phyloP scores from a whole-genome alignment of 2,888 invertebrate species.

The Acanthosepion esculentum region DNA sequence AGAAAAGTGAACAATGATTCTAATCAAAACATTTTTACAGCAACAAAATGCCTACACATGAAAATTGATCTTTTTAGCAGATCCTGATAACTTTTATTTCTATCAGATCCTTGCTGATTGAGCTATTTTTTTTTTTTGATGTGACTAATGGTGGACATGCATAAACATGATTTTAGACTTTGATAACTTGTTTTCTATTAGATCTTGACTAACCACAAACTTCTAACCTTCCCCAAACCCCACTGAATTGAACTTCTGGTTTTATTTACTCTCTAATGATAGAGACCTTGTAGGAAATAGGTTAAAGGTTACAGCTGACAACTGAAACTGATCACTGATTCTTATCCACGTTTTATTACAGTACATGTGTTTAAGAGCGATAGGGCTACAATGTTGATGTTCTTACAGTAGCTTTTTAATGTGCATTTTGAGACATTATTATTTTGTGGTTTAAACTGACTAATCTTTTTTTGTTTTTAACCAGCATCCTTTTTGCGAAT shows the following conservation, averaged over 20 bases:
- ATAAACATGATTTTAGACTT: neutral
- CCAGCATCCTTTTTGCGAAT: too few relatives aligned
- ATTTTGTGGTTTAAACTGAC: too few relatives aligned
- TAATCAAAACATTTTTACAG: neutral
- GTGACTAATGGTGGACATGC: neutral
- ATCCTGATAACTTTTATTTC: neutral
- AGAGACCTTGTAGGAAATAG: neutral
- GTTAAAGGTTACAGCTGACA: neutral
- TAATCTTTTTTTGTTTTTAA: too few relatives aligned
- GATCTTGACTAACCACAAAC: neutral
- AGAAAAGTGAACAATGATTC: neutral
- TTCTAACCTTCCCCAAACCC: neutral
- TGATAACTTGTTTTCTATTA: conserved; percentile 15
- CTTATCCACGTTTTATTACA: neutral
- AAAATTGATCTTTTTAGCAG: neutral
- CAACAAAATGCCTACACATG: neutral
- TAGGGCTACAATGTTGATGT: too few relatives aligned
- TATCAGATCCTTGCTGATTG: neutral
- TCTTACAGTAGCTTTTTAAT: too few relatives aligned
- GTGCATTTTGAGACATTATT: too few relatives aligned
- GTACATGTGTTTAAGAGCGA: neutral
- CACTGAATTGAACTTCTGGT: neutral
- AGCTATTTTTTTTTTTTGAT: neutral
- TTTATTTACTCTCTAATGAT: conserved; percentile 33
- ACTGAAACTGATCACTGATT: neutral